Base-by-base conservation (phyloP, 1,140 invertebrate species). In the Potamilus streckersoni region DNA sequence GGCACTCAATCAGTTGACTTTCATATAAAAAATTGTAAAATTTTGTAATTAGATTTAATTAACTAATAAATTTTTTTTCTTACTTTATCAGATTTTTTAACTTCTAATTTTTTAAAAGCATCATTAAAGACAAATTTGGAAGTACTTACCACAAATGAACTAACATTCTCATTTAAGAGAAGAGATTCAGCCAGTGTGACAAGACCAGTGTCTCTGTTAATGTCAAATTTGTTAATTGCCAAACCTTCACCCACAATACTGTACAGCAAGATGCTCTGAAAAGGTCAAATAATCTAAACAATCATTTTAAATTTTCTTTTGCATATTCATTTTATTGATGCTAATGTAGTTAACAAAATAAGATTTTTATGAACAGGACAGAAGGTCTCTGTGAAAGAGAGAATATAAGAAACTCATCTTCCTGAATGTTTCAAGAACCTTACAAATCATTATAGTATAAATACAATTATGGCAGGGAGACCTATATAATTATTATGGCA, bases 191-290 rank as follows among this genome's bases (percentile, higher is more conserved):
- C 73, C 23, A 83, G 74, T 16, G 75, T 78, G 60, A 83, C 73
- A 4, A 78, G 64, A 62, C 77, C 82, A 17, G 65, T 80, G 15
- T 59, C 27, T 19, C 49, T n/a, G 60, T 80, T 66, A 55, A 83
- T 78, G 17, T 67, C 64, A 73, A 83, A 83, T 62, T 81, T 64
- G 20, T 73, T 77, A 20, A 59, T 59, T 11, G 80, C 80, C 58
- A 80, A 27, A 23, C 76, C 75, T 23, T 81, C 78, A 13, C 80
- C 80, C 20, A 74, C 74, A 59, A 83, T 83, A 55, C 80, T 78
- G 73, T 81, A 83, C 14, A 71, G 23, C 31, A 83, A 60, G 15
- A 73, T 63, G 71, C 71, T 73, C 78, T 81, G 73, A n/a, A 74
- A 73, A 19, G 69, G 17, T 60, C 58, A 65, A 58, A 19, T 38